These are phyloP conservation scores for Drosophila micromelanica DNA, from an alignment of 1,140 invertebrate genomes.

Conservation along the genomic window DNA sequence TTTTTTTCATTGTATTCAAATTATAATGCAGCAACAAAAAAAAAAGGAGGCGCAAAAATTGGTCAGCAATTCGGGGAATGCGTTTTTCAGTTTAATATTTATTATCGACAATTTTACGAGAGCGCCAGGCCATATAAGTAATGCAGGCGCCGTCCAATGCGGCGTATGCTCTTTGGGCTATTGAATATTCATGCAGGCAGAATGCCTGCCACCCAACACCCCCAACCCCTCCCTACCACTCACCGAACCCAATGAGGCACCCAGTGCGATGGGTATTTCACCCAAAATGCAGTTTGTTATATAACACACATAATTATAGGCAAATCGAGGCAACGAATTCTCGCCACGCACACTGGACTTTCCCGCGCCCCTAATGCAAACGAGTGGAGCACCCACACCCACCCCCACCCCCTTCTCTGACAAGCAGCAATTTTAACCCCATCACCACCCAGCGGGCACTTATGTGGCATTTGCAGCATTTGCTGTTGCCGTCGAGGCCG, in stretches of 20 bases:
- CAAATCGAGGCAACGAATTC: slow-evolving; percentile 82
- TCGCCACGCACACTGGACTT: slow-evolving; percentile 53
- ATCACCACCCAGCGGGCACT: slow-evolving; percentile 60
- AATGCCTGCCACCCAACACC: slow-evolving; percentile 2
- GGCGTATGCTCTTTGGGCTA: slow-evolving; percentile 76
- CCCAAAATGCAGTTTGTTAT: slow-evolving; percentile 80
- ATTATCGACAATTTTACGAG: slow-evolving; percentile 72
- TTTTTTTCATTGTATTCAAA: slow-evolving; percentile 27
- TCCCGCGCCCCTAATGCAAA: slow-evolving; percentile 49
- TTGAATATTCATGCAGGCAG: slow-evolving; percentile 79
- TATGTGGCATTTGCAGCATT: slow-evolving; percentile 80
- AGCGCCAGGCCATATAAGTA: slow-evolving; percentile 34
- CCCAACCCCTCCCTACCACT: no score
- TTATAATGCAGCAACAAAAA: slow-evolving; percentile 54
- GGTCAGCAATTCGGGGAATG: slow-evolving; percentile 21
- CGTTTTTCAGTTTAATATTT: slow-evolving; percentile 76
- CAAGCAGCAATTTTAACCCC: not conserved
- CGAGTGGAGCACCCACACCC: not conserved
- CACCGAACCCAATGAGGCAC: not conserved
- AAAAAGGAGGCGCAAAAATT: slow-evolving; percentile 17
- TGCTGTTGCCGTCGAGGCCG: slow-evolving; percentile 49
- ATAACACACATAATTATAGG: slow-evolving; percentile 83
- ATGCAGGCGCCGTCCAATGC: slow-evolving; percentile 52
- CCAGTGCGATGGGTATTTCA: slow-evolving; percentile 53
- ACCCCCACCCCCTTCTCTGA: not conserved